Base-by-base conservation (phyloP, 2,888 invertebrate genomes). In the Pterobdella sp. region DNA sequence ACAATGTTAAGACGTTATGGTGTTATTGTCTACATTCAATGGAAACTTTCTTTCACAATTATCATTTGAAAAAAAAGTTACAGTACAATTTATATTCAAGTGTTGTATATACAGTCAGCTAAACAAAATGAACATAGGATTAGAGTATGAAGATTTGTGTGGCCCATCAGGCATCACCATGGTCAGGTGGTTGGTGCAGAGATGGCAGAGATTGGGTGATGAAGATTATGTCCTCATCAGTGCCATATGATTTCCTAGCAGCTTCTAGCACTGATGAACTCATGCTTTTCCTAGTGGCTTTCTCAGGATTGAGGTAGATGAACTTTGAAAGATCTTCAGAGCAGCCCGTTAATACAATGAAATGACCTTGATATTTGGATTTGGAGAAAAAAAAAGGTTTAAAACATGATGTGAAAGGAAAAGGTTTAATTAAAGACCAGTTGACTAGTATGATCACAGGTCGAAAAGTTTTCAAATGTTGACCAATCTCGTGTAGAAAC, bases 231-330 rank as follows among this genome's bases (percentile, higher is more conserved):
- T 56, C 60, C 26, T 56, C n/a, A n/a, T 56, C 60, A 22, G 60
- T 56, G 60, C 60, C 60, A 56, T 14, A n/a, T 4, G 60, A 56
- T 56, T 56, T 56, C 60, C 60, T 22, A 22, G 60, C 60, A 18
- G 18, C 26, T 22, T 56, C 60, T 3, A 56, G n/a, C 26, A n/a
- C 60, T 26, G 7, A 18, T 4, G 60, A 56, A n/a, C 10, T 3
- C 4, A 56, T 26, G 26, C n/a, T 26, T 26, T n/a, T 56, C 26
- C 60, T 56, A n/a, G 14, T 14, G n/a, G n/a, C 4, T n/a, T 56
- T 56, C n/a, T 56, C 60, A 14, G 60, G 60, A n/a, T 56, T 56
- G 4, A 56, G n/a, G n/a, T 56, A 56, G n/a, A 56, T 7, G 60
- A 56, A 3, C 60, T 56, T 56, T 7, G 4, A 26, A 26, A 22